A percentile compares a stretch with the other conserved stretches of the same genome.
These are phyloP conservation scores for Australoheros facetus DNA, from an alignment of 2,797 vertebrate genomes.

Conservation along the genomic window DNA sequence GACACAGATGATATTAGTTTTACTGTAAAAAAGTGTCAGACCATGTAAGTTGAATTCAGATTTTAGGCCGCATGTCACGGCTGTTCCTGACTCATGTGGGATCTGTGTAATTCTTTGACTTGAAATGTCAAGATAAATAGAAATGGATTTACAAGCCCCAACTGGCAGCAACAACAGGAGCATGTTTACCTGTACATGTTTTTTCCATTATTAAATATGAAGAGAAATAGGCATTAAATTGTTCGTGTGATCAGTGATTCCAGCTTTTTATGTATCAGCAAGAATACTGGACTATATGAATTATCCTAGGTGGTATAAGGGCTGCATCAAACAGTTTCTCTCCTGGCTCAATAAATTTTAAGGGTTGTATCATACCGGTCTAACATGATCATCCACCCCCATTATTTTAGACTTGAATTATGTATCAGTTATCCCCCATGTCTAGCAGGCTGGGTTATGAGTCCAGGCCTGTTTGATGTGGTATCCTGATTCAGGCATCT, in stretches of 20 bases:
- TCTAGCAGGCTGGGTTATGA: constrained; percentile 5
- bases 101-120: constrained; percentile 18
- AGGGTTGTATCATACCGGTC: constrained; percentile 40
- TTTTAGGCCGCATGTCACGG: constrained; percentile 10
- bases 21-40: constrained; percentile 55
- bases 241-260: constrained; percentile 32
- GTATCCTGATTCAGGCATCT: constrained; percentile 41
- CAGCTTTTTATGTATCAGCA: constrained; percentile 30
- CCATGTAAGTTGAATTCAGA: constrained; percentile 31
- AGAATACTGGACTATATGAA: constrained; percentile 33
- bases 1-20: constrained; percentile 62
- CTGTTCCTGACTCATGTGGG: background rate
- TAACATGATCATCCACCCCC: constrained; percentile 45
- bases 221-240: constrained; percentile 18
- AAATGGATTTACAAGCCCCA: constrained; percentile 11
- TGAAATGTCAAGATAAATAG: constrained; percentile 13
- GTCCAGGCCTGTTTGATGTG: constrained; percentile 30
- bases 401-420: constrained; percentile 48
- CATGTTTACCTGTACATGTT: constrained; percentile 28
- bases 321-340: constrained; percentile 58
- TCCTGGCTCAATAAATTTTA: constrained; percentile 57
- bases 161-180: background rate
- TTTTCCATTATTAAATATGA: constrained; percentile 37
- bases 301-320: constrained; percentile 52
- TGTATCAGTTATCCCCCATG: constrained; percentile 43